Evolutionary conservation across 2,888 invertebrate species (phyloP).

Genomic region (Notodonta dromedarius): DNA sequence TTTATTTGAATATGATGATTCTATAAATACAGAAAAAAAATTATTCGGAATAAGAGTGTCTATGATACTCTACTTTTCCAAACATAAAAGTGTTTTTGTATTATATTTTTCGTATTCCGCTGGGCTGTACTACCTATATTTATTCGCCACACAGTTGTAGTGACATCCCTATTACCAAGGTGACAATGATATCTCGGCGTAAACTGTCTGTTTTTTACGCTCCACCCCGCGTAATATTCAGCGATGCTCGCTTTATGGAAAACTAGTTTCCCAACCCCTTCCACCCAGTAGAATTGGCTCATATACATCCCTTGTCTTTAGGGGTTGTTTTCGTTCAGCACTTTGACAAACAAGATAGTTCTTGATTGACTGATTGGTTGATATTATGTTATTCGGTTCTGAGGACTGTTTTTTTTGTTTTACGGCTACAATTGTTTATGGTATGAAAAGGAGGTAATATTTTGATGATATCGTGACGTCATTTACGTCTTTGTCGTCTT

Average conservation of each 20-base stretch:
- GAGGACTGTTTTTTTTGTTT: neutral
- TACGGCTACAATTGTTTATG: neutral
- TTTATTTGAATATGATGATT: no score
- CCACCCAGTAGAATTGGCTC: slow-evolving; percentile 30
- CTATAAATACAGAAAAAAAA: no score
- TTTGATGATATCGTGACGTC: neutral
- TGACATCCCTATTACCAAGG: slow-evolving; percentile 38
- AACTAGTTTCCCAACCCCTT: slow-evolving; percentile 43
- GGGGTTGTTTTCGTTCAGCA: slow-evolving; percentile 31
- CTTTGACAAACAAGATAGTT: slow-evolving; percentile 29
- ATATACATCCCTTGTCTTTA: slow-evolving; percentile 24
- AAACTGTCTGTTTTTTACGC: slow-evolving; percentile 46
- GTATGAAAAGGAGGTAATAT: neutral
- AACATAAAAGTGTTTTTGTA: neutral
- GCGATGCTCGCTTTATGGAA: slow-evolving; percentile 48
- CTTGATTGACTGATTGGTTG: slow-evolving; percentile 28
- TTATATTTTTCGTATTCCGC: neutral
- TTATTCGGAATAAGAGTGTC: no score
- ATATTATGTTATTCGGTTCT: slow-evolving; percentile 10
- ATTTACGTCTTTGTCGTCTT: no score
- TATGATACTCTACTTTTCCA: neutral
- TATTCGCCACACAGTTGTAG: neutral
- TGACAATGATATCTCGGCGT: slow-evolving; percentile 48
- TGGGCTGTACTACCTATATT: neutral
- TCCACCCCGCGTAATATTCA: slow-evolving; percentile 41